Base-by-base conservation (phyloP, 1,140 invertebrate genomes). In the Tetramorium simillimum region DNA sequence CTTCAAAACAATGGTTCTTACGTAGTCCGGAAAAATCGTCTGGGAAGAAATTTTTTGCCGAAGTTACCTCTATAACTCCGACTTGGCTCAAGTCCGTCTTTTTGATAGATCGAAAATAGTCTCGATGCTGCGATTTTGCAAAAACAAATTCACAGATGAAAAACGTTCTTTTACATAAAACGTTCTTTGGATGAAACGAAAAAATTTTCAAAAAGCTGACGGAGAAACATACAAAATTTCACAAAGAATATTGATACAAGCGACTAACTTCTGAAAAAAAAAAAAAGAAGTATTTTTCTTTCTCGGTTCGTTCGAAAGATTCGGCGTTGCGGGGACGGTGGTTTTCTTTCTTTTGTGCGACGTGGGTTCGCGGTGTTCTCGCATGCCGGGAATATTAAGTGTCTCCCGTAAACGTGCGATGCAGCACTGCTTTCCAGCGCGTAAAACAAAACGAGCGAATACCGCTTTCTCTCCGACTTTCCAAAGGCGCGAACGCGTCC, bases 381-480 rank as follows among this genome's bases (percentile, higher is more conserved):
- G 21, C 14, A 10, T 16, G 18, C 43, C 40, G 60, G 16, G 49
- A 73, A 49, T 53, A 46, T 88, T 49, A 56, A 85, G 58, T 56
- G 51, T 75, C 28, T 40, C 33, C 33, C 7, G 51, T 75, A 33
- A 40, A 12, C 80, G 37, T 56, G 56, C 7, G 63, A 56, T 77
- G 46, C n/a, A 53, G 53, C 53, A 14, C 65, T 77, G 67, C 75
- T 88, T 88, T 89, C 63, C 56, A 88, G 69, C 56, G 28, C 63
- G 40, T 58, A 24, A 67, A 76, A 63, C 49, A 78, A 87, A 88
- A 86, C 28, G 60, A 88, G 24, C 58, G 53, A 53, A 53, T 2
- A 14, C 51, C 80, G 69, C 85, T 88, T 88, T 88, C 87, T 73
- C 85, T 53, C 21, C n/a, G 43, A 75, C 77, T 87, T 87, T 86